These are phyloP conservation scores for Karalla daura DNA, from an alignment of 2,797 vertebrate genomes.

Conservation along the genomic window DNA sequence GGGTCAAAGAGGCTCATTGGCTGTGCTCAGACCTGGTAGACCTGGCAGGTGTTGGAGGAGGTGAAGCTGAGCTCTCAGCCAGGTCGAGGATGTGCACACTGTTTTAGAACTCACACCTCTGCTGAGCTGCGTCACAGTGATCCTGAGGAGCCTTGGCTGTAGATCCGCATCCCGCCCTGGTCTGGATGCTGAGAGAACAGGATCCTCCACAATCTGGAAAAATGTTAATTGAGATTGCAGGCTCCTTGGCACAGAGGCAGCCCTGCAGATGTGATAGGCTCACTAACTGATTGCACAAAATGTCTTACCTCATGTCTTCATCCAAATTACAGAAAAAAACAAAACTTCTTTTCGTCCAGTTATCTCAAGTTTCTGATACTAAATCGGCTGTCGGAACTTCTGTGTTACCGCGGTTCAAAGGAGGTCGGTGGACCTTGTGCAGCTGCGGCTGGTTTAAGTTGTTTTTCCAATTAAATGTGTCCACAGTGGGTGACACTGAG, in stretches of 20 bases:
- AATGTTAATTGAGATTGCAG: not conserved
- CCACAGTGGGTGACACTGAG: too few species aligned
- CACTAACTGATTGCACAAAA: not conserved
- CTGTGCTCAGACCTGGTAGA: constrained; percentile 17
- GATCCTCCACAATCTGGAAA: not conserved
- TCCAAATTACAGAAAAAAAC: not conserved
- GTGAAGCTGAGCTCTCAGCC: not conserved
- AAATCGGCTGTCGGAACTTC: too few species aligned
- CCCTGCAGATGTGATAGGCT: not conserved
- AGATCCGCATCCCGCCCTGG: not conserved
- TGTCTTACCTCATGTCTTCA: not conserved
- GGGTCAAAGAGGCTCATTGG: constrained; percentile 13
- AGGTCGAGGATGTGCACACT: not conserved
- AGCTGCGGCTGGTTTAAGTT: too few species aligned
- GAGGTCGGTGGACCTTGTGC: too few species aligned
- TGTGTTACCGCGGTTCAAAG: too few species aligned
- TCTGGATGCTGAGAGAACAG: too few species aligned
- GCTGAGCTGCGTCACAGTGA: not conserved
- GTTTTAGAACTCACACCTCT: not conserved
- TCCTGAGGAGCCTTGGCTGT: not conserved
- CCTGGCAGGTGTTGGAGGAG: constrained; percentile 6
- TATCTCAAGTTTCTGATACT: too few species aligned
- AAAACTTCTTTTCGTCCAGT: too few species aligned
- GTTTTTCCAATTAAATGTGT: too few species aligned
- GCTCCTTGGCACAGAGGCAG: not conserved